These are phyloP conservation scores for Acheta domesticus DNA, from an alignment of 2,888 invertebrate genomes.

Conservation along the genomic window DNA sequence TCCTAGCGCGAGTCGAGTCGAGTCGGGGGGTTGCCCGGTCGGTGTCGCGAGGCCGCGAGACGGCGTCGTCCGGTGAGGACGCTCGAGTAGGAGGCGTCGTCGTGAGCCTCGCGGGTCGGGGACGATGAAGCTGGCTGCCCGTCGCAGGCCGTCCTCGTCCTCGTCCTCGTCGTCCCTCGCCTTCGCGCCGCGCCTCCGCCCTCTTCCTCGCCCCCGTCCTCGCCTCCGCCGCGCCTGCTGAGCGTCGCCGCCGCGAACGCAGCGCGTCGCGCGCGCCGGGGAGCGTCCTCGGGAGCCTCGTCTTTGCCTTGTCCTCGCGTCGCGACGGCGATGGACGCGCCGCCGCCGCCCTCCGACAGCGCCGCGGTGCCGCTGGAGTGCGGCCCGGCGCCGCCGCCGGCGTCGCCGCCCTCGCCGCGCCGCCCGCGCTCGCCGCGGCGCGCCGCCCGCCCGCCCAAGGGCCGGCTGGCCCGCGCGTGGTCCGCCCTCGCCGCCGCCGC, in stretches of 20 bases:
- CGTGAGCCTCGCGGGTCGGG: no score
- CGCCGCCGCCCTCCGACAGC: neutral
- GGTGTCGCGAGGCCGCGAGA: no score
- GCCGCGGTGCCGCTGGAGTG: neutral
- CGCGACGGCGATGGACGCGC: neutral
- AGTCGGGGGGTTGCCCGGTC: no score
- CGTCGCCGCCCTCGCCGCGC: neutral
- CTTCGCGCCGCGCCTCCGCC: no score
- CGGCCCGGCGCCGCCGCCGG: neutral
- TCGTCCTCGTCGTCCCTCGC: no score
- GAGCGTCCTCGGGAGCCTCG: no score
- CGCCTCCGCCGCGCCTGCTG: neutral
- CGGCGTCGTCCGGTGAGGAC: no score
- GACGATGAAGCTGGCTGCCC: neutral
- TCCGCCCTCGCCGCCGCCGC: neutral
- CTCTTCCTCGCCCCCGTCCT: no score
- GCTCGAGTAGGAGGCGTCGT: no score
- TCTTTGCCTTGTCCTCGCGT: no score
- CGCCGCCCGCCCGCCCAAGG: conserved; percentile 20
- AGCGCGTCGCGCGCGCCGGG: no score
- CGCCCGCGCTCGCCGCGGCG: conserved; percentile 4
- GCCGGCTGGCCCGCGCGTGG: conserved; percentile 18
- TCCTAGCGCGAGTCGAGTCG: no score
- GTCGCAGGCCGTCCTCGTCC: neutral
- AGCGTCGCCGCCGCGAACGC: neutral